phyloP scores from a whole-genome alignment of 1,140 invertebrate genomes.

The Leptinotarsa lineolata region DNA sequence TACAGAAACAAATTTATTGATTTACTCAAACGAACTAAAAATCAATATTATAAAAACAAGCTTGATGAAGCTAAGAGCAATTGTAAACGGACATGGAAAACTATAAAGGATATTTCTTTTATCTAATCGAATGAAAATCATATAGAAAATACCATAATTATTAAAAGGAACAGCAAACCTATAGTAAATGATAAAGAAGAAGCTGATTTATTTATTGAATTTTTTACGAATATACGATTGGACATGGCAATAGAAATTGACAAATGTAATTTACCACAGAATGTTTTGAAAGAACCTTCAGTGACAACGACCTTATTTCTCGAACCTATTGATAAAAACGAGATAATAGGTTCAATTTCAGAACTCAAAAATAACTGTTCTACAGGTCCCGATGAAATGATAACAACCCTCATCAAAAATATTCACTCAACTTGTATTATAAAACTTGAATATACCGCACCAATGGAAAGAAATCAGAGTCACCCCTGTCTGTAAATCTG shows the following conservation, averaged over 20 bases:
- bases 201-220: conserved; percentile 13
- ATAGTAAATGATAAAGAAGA: conserved; percentile 16
- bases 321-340: conserved; percentile 17
- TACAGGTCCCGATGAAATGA: neutral
- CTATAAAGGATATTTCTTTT: too few relatives aligned
- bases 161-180: conserved; percentile 15
- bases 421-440: neutral
- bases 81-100: conserved; percentile 14
- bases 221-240: conserved; percentile 10
- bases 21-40: conserved; percentile 10
- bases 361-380: conserved; percentile 14
- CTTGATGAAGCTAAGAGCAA: conserved; percentile 13
- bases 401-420: conserved; percentile 12
- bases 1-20: conserved; percentile 12
- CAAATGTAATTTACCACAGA: conserved; percentile 10
- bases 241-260: conserved; percentile 12
- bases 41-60: neutral
- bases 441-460: conserved; percentile 17
- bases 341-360: conserved; percentile 9
- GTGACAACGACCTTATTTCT: conserved; percentile 14
- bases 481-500: conserved; percentile 10
- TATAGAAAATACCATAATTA: conserved; percentile 13
- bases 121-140: conserved; percentile 10
- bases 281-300: conserved; percentile 8
- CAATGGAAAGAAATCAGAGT: conserved; percentile 11